Evolutionary conservation across 2,888 invertebrate species (phyloP), one percentile per base, ranked within the genome.

Genomic region (Campaea margaritaria): DNA sequence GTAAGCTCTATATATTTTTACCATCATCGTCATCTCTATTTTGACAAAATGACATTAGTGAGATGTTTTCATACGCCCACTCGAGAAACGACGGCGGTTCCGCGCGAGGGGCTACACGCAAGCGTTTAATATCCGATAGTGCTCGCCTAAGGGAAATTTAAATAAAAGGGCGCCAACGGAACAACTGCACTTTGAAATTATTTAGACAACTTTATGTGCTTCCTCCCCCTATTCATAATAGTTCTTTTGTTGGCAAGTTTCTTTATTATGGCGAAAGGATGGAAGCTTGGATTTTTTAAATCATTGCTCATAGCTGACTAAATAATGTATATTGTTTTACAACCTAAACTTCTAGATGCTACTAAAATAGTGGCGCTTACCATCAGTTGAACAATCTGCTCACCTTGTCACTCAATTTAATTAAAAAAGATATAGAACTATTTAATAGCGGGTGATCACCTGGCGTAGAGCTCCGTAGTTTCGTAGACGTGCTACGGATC

Each of bases 21-120:
- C 2, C 5, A 36, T 12, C 3, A 36, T 21, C 38, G 43, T 34
- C 54, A 61, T 61, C 55, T 56, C 60, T 61, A 61, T 16, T 42
- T 43, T 12, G 11, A 73, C 75, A 82, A 83, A 86, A 86, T 86
- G 79, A 83, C 79, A 82, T 83, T 84, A 79, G 71, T 67, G 76
- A 69, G 68, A 69, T 74, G 69, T 72, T 71, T 67, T 68, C 64
- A 70, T 61, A 52, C 65, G 50, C 59, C 59, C 67, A 62, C 63
- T 62, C 50, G 45, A 48, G 63, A 70, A 70, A 68, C 61, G 65
- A 62, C 66, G 62, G 46, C 43, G 34, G 41, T 12, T 47, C n/a
- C 27, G 28, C 50, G 57, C n/a, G 57, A 58, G 64, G 56, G 58
- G 62, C 50, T 66, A 67, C 69, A 64, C 64, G 67, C 63, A 62